A percentile compares a stretch with the other conserved stretches of the same genome.
Evolutionary conservation across 2,888 invertebrate genomes (phyloP).

Genomic region (Encarsia formosa): DNA sequence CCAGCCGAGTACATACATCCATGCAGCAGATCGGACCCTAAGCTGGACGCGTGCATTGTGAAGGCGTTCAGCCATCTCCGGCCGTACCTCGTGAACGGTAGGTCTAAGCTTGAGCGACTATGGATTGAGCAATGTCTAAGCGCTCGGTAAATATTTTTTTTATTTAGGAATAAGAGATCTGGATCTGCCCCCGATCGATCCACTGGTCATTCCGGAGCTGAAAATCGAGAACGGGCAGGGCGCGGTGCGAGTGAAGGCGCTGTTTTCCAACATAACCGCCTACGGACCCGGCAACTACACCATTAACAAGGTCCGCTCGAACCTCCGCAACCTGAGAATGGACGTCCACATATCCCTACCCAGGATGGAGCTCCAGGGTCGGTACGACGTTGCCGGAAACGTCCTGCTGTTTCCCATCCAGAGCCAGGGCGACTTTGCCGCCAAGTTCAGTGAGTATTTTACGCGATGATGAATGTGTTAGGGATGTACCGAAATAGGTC

Average conservation of each 20-base stretch:
- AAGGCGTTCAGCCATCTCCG: conserved; percentile 69
- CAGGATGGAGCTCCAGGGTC: conserved; percentile 69
- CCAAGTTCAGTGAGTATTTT: conserved; percentile 68
- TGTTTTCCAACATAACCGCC: conserved; percentile 71
- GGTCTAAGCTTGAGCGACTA: too few relatives aligned
- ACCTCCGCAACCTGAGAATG: conserved; percentile 40
- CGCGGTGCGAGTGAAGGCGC: conserved; percentile 68
- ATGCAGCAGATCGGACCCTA: conserved; percentile 65
- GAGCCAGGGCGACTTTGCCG: conserved; percentile 78
- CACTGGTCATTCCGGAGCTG: conserved; percentile 65
- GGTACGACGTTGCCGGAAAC: conserved; percentile 73
- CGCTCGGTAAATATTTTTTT: too few relatives aligned
- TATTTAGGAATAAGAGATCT: conserved; percentile 68
- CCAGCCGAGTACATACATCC: conserved; percentile 70
- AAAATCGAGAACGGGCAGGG: conserved; percentile 77
- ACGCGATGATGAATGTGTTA: too few relatives aligned
- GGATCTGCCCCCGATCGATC: conserved; percentile 72
- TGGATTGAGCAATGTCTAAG: too few relatives aligned
- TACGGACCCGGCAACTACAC: conserved; percentile 73
- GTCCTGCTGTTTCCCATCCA: conserved; percentile 74
- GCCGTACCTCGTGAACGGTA: conserved; percentile 62
- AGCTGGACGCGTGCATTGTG: conserved; percentile 63
- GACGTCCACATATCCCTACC: conserved; percentile 55
- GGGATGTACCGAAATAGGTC: too few relatives aligned
- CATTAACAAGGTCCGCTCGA: conserved; percentile 59